Evolutionary conservation across 2,113 vertebrate genomes (phyloP), one percentile per base, ranked within the genome.

Genomic region (Syngnathus typhle): DNA sequence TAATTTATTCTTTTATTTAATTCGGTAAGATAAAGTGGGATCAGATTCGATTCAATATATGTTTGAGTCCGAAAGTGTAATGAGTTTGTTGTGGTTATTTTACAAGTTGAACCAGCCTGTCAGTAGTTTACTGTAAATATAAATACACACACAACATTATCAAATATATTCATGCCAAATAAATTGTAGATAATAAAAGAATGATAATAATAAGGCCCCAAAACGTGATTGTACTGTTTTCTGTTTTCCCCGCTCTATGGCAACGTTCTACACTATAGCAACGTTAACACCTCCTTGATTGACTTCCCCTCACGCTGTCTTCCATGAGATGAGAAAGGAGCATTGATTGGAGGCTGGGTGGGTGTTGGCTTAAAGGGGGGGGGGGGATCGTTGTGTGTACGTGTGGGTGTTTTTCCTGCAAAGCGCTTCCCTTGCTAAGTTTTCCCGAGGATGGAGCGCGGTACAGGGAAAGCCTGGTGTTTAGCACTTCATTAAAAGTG

Each of bases 401-500:
- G 39, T 44, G 61, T 27, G 41, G 13, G n/a, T 32, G 39, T 64
- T 46, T 84, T 87, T 82, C 76, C 71, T 73, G 67, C 76, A 67
- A 76, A 86, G 76, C 84, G 76, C 78, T 83, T 89, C 78, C 82
- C 79, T 84, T 76, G 79, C 75, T 6, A 76, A 77, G 85, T 86
- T 52, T 89, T 89, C 80, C 87, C 76, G 71, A 82, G 83, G 83
- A 89, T 77, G 44, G 87, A 79, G 81, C 83, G 60, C 81, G 73
- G 74, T 77, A 81, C 73, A 84, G 81, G 85, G 84, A 83, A 58
- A 88, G 84, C 89, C 88, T 83, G 85, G 89, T 93, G 91, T 91
- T 93, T 92, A 92, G 92, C 91, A 93, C 93, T 94, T 94, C 92
- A 92, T 94, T 94, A 94, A 94, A 92, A 93, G 89, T 92, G 90